A percentile compares a stretch with the other conserved stretches of the same genome.
Evolutionary conservation across 2,888 invertebrate genomes (phyloP).

Genomic region (Yponomeuta plumbellus): DNA sequence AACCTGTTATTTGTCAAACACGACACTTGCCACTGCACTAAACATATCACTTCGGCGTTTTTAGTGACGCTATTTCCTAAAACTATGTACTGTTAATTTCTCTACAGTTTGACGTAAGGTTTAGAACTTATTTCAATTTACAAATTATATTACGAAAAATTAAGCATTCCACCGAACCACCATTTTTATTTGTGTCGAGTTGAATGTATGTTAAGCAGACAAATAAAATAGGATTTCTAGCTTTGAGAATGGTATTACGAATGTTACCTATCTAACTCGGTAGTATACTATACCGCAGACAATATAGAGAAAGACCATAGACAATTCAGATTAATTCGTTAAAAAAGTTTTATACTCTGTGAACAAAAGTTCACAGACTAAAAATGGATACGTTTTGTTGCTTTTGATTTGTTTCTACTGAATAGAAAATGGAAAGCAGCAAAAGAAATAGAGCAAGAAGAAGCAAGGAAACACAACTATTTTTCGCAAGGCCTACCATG

Average conservation of each 20-base stretch:
- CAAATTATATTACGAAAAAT: conserved; percentile 50
- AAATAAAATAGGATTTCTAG: neutral
- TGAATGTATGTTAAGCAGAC: conserved; percentile 14
- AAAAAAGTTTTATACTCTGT: neutral
- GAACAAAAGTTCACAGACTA: no score
- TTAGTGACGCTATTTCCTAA: conserved; percentile 33
- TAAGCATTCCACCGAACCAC: conserved; percentile 57
- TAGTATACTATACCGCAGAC: conserved; percentile 42
- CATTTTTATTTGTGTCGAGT: conserved; percentile 71
- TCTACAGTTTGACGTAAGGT: conserved; percentile 31
- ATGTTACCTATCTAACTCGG: conserved; percentile 29
- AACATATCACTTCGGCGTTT: conserved; percentile 50
- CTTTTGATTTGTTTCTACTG: no score
- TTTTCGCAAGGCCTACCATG: no score
- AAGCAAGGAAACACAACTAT: no score
- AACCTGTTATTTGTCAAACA: conserved; percentile 75
- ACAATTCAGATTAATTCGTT: conserved; percentile 1
- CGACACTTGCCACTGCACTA: conserved; percentile 53
- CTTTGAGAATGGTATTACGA: neutral
- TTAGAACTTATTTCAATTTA: conserved; percentile 43
- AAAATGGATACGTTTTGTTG: no score
- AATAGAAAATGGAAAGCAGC: no score
- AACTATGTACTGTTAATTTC: conserved; percentile 38
- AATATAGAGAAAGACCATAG: conserved; percentile 20
- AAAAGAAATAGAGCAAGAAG: no score